These are phyloP conservation scores for Anniella stebbinsi DNA, from an alignment of 2,797 vertebrate species.

Conservation along the genomic window DNA sequence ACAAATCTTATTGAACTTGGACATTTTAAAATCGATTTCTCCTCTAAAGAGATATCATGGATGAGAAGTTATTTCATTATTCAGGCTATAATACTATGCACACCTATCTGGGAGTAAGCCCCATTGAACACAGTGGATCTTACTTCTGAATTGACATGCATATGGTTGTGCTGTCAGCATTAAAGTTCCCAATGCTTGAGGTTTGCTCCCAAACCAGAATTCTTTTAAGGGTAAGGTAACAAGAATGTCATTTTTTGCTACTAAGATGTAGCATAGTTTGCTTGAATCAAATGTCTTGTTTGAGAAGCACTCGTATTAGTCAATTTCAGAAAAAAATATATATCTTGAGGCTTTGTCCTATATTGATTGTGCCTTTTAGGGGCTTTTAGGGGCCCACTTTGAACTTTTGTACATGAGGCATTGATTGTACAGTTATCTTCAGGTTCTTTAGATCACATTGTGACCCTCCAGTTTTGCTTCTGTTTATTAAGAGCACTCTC, in stretches of 20 bases:
- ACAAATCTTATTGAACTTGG: background rate
- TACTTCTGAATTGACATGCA: no score
- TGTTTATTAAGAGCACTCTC: no score
- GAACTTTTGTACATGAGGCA: no score
- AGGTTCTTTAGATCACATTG: no score
- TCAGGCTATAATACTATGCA: background rate
- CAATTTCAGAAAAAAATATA: background rate
- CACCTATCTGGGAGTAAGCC: background rate
- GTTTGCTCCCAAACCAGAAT: background rate
- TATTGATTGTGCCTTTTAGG: no score
- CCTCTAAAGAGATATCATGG: background rate
- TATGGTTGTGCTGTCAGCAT: no score
- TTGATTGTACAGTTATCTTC: no score
- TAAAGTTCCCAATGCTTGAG: background rate
- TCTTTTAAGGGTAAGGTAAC: background rate
- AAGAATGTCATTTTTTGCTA: background rate
- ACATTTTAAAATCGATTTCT: background rate
- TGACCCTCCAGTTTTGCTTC: no score
- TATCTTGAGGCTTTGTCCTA: background rate
- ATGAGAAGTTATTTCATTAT: background rate
- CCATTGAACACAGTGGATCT: background rate
- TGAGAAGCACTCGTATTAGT: background rate
- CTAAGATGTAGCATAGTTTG: background rate
- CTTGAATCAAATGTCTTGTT: background rate
- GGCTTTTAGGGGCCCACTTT: background rate